These are phyloP conservation scores for Deilephila porcellus DNA, from an alignment of 2,888 invertebrate genomes.

Conservation along the genomic window DNA sequence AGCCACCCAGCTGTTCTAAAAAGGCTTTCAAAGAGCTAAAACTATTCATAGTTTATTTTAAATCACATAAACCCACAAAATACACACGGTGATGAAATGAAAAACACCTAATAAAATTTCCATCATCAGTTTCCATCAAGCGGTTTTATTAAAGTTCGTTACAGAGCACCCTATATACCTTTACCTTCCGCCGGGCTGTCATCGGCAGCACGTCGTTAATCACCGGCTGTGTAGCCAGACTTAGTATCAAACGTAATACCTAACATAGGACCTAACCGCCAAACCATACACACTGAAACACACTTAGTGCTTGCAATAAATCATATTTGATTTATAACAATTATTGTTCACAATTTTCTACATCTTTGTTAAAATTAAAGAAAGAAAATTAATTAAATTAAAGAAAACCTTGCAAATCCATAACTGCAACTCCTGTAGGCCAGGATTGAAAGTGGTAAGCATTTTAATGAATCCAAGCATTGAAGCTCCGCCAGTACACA, in stretches of 20 bases:
- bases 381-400: no score
- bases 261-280: slow-evolving; percentile 46
- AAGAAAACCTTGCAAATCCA: no score
- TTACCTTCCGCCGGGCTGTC: slow-evolving; percentile 68
- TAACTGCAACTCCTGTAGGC: no score
- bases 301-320: background rate
- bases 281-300: background rate
- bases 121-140: slow-evolving; percentile 10
- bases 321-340: no score
- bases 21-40: no score
- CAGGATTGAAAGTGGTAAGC: no score
- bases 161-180: slow-evolving; percentile 61
- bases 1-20: no score
- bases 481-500: no score
- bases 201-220: slow-evolving; percentile 77
- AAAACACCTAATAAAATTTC: background rate
- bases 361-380: no score
- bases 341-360: no score
- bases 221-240: slow-evolving; percentile 61
- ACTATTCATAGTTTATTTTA: background rate
- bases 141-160: slow-evolving; percentile 35
- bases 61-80: background rate
- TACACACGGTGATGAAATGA: background rate
- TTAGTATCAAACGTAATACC: slow-evolving; percentile 63
- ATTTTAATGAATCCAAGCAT: no score